Conservation (phyloP, 2,797 vertebrate genomes). For the Sparidentex hasta region DNA sequence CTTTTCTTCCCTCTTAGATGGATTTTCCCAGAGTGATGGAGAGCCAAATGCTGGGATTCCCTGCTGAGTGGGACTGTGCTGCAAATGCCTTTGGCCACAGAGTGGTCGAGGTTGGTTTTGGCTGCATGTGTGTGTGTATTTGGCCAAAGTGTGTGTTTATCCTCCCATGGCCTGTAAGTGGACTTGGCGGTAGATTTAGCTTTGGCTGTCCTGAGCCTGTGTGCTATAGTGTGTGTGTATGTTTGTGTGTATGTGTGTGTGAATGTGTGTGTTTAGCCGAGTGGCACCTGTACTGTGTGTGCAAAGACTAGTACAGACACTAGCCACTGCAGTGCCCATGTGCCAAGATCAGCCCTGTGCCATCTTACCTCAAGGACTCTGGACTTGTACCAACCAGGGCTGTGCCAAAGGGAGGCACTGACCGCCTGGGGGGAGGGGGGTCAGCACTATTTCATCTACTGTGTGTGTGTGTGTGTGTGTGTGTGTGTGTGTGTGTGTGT, state of each 20-base stretch:
- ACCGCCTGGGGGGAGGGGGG: conserved; percentile 33
- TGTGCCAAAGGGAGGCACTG: conserved; percentile 38
- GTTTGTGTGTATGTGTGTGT: conserved; percentile 16
- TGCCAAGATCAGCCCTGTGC: conserved; percentile 46
- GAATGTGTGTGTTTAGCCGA: conserved; percentile 38
- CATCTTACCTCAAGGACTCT: conserved; percentile 77
- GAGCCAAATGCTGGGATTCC: conserved; percentile 68
- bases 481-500: neutral
- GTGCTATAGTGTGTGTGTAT: neutral
- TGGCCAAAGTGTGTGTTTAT: conserved; percentile 68
- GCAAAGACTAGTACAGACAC: conserved; percentile 18
- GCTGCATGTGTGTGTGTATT: conserved; percentile 50
- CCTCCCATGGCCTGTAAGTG: conserved; percentile 67
- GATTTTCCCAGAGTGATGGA: conserved; percentile 67
- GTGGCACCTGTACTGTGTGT: conserved; percentile 57
- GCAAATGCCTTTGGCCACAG: conserved; percentile 66
- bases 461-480: too few species aligned
- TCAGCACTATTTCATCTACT: conserved; percentile 19
- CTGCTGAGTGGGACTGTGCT: conserved; percentile 57
- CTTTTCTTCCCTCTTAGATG: conserved; percentile 38
- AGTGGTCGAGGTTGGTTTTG: conserved; percentile 66
- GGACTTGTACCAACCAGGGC: conserved; percentile 67
- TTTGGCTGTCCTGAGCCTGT: conserved; percentile 37
- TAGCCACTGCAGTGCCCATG: conserved; percentile 22
- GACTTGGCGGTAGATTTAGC: conserved; percentile 63